Evolutionary conservation across 2,113 vertebrate species (phyloP).

Genomic region (Talpa occidentalis): DNA sequence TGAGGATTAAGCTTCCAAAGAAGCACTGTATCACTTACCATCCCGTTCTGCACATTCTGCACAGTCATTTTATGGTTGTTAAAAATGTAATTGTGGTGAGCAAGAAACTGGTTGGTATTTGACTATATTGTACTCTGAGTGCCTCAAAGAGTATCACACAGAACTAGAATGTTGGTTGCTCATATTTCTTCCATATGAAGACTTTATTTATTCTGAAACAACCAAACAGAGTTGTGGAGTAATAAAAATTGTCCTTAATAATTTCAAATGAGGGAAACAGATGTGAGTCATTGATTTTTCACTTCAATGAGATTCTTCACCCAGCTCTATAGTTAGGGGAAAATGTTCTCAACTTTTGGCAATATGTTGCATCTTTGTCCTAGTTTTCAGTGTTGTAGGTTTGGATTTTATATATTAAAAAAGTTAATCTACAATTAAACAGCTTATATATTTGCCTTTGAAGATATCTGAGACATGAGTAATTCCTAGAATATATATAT

Average conservation of each 20-base stretch:
- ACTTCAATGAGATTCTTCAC: background rate
- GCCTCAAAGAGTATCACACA: background rate
- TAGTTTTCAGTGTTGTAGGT: background rate
- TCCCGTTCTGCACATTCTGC: background rate
- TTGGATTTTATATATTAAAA: background rate
- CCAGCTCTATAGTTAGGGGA: background rate
- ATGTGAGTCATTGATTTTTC: background rate
- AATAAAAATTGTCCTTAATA: background rate
- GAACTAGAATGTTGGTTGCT: background rate
- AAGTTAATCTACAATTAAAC: background rate
- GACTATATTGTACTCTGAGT: background rate
- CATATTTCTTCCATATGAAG: background rate
- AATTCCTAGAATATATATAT: background rate
- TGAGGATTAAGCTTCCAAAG: background rate
- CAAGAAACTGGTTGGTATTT: background rate
- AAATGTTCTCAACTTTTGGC: background rate
- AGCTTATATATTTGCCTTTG: constrained; percentile 6
- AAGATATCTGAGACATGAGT: background rate
- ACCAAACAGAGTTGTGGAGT: background rate
- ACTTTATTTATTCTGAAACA: background rate
- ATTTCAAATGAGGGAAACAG: background rate
- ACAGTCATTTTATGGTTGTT: background rate
- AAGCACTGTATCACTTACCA: background rate
- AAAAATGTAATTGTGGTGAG: background rate
- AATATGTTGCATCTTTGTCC: background rate